Evolutionary conservation across 2,797 vertebrate genomes (phyloP).

Genomic region (Myripristis jacobus): DNA sequence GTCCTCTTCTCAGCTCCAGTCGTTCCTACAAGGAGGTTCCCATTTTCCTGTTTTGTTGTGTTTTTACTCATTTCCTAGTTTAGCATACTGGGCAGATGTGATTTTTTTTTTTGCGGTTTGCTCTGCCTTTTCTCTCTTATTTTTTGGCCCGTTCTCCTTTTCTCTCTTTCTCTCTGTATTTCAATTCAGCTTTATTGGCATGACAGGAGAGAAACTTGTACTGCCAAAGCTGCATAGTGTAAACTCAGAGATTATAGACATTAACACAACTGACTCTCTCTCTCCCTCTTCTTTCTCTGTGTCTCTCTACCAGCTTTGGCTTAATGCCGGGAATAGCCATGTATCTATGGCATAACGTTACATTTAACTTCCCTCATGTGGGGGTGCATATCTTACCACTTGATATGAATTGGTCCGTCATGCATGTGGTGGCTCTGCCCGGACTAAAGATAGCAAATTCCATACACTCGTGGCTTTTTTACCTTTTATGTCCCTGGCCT

Average conservation of each 20-base stretch:
- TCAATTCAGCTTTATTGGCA: conserved; percentile 61
- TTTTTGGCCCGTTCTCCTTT: neutral
- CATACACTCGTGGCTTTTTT: conserved; percentile 69
- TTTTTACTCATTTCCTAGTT: conserved; percentile 5
- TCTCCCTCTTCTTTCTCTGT: conserved; percentile 31
- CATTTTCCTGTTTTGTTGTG: conserved; percentile 6
- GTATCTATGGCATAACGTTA: conserved; percentile 76
- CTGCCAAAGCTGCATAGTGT: conserved; percentile 34
- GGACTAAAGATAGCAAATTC: conserved; percentile 83
- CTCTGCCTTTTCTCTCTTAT: neutral
- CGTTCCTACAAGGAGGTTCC: neutral
- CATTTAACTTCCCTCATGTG: conserved; percentile 73
- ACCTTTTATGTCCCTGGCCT: conserved; percentile 81
- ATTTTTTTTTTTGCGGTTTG: neutral
- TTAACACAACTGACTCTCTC: conserved; percentile 47
- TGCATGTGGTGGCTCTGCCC: conserved; percentile 72
- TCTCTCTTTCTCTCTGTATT: conserved; percentile 25
- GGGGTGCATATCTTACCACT: conserved; percentile 73
- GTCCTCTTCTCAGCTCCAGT: neutral
- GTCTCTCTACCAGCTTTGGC: conserved; percentile 62
- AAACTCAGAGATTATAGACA: conserved; percentile 43
- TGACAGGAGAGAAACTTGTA: conserved; percentile 34
- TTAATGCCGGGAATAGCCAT: conserved; percentile 74
- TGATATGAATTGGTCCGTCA: conserved; percentile 78
- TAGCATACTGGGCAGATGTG: conserved; percentile 8